phyloP scores from a whole-genome alignment of 2,113 vertebrate species.

The Donacobius atricapilla region DNA sequence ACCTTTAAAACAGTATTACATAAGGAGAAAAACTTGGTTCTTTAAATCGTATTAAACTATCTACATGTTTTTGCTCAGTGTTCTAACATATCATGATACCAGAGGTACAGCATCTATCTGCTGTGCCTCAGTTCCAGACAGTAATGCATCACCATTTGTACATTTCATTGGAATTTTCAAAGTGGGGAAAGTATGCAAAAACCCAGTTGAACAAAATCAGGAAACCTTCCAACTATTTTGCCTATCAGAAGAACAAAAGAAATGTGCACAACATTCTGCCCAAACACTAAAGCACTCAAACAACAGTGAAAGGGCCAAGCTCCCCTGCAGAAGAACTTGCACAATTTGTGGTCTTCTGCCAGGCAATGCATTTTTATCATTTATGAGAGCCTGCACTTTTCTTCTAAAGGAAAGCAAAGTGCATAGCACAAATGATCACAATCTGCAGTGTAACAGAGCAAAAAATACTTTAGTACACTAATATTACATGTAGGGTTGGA shows the following conservation, averaged over 20 bases:
- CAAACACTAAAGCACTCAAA: neutral
- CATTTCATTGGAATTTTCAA: neutral
- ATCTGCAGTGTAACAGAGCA: neutral
- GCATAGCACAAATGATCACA: neutral
- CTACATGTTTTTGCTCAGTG: neutral
- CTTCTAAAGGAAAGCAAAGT: neutral
- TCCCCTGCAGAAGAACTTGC: neutral
- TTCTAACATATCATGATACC: neutral
- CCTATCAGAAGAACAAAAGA: neutral
- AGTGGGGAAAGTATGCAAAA: neutral
- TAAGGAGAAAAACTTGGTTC: neutral
- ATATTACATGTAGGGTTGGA: neutral
- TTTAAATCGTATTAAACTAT: neutral
- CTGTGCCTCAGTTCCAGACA: neutral
- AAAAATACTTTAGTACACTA: neutral
- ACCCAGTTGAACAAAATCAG: neutral
- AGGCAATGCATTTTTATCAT: neutral
- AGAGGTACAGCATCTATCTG: neutral
- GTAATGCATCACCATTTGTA: neutral
- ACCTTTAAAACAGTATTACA: neutral
- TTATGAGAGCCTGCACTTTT: neutral
- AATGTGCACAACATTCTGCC: fast-evolving
- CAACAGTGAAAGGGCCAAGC: neutral
- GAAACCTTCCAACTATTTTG: neutral
- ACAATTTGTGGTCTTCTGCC: fast-evolving